Evolutionary conservation across 2,888 invertebrate species (phyloP).

Genomic region (Baccha elongata): DNA sequence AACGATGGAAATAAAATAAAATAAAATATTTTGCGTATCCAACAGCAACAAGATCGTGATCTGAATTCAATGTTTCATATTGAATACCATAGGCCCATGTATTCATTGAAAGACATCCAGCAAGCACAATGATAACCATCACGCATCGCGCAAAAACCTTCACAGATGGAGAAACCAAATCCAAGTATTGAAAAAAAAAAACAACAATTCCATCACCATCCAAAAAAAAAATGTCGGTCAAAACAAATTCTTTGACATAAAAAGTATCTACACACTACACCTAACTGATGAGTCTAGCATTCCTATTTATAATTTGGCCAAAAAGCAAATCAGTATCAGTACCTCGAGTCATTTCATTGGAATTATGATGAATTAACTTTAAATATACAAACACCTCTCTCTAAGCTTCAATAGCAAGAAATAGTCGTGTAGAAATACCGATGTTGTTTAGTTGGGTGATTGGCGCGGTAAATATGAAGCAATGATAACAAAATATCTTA

Average conservation of each 20-base stretch:
- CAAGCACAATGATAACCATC: neutral
- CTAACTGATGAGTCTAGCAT: conserved; percentile 4
- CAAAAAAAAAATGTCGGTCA: conserved; percentile 66
- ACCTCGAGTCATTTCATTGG: conserved; percentile 34
- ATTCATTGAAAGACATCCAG: neutral
- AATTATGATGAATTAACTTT: conserved; percentile 72
- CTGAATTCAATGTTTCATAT: conserved; percentile 58
- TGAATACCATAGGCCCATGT: neutral
- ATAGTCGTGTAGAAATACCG: conserved; percentile 2
- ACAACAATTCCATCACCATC: conserved; percentile 52
- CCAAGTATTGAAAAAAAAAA: conserved; percentile 34
- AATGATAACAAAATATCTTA: conserved; percentile 63
- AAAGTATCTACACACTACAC: conserved; percentile 26
- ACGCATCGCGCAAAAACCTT: conserved; percentile 40
- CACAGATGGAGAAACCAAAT: conserved; percentile 62
- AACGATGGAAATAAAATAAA: conserved; percentile 40
- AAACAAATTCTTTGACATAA: conserved; percentile 56
- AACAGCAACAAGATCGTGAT: conserved; percentile 61
- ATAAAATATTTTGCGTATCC: conserved; percentile 33
- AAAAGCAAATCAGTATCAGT: conserved; percentile 27
- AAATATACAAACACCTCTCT: too few relatives aligned
- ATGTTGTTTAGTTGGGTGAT: neutral
- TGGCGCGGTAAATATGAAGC: conserved; percentile 35
- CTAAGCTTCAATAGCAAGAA: conserved; percentile 6
- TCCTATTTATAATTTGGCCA: conserved; percentile 54